phyloP scores from a whole-genome alignment of 2,113 vertebrate species.

The Atrichornis clamosus region DNA sequence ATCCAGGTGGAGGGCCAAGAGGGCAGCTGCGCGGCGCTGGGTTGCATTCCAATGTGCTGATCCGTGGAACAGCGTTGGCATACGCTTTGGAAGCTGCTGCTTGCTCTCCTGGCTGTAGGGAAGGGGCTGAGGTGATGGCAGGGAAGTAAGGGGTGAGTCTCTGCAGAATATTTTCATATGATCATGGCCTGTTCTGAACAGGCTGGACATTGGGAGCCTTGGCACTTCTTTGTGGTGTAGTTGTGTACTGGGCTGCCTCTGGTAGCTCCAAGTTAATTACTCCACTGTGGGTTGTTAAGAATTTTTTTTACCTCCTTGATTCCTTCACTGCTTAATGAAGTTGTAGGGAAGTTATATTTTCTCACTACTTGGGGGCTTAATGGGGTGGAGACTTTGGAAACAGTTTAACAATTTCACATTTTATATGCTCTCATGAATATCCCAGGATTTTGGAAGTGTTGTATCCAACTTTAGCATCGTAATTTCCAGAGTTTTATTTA shows the following conservation, averaged over 20 bases:
- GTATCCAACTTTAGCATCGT: background rate
- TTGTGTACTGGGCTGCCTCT: background rate
- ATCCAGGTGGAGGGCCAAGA: constrained; percentile 62
- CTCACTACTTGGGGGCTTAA: constrained; percentile 43
- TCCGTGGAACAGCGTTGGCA: constrained; percentile 49
- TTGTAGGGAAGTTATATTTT: constrained; percentile 23
- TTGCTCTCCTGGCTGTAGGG: constrained; percentile 44
- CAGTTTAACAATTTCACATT: constrained; percentile 23
- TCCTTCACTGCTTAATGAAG: background rate
- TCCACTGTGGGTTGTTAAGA: background rate
- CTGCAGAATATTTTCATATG: background rate
- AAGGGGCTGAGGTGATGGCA: constrained; percentile 58
- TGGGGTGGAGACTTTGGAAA: constrained; percentile 51
- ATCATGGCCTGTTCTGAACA: background rate
- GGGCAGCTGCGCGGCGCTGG: constrained; percentile 37
- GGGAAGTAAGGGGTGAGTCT: constrained; percentile 47
- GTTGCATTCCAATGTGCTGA: constrained; percentile 53
- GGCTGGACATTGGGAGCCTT: background rate
- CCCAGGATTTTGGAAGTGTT: constrained; percentile 43
- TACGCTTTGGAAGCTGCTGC: constrained; percentile 50
- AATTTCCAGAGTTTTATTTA: constrained; percentile 52
- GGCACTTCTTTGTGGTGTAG: background rate
- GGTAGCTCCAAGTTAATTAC: background rate
- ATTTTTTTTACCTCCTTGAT: background rate
- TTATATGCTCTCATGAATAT: constrained; percentile 59